Evolutionary conservation across 2,797 vertebrate species (phyloP), one percentile per base, ranked within the genome.

Genomic region (Sardinella longiceps): DNA sequence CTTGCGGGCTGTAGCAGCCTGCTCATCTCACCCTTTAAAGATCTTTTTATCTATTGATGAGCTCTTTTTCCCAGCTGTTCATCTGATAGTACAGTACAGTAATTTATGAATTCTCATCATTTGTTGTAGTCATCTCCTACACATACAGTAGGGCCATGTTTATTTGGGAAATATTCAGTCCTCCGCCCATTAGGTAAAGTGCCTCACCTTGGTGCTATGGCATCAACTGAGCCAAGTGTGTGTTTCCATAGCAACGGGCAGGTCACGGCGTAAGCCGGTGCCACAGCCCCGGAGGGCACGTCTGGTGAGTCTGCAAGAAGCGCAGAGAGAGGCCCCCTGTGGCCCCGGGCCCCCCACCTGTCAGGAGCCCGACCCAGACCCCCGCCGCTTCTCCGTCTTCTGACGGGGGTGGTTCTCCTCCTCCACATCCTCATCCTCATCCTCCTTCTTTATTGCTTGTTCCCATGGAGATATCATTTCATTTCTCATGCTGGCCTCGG

Each of bases 271-370:
- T 87, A 91, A 91, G 89, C 83, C 87, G 66, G 86, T 85, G 37
- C 86, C 53, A 66, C 83, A 84, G 77, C 90, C 85, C 11, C 80
- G 39, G 12, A 88, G 88, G 83, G 51, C 77, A 43, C 88, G 87
- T 15, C 88, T 93, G 87, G 86, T 93, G 87, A 92, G 91, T 82
- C 90, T 93, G 80, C 87, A 80, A 80, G 92, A 92, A 85, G 91
- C 90, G 3, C 86, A 84, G 33, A 87, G 81, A 20, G 85, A 89
- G 82, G 51, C 80, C 63, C 10, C 46, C 70, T 81, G 81, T 28
- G 56, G 33, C 43, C 50, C 53, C 5, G 43, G 3, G 39, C 30
- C 83, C 83, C 45, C 45, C n/a, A 51, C 46, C 20, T 23, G 81
- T 87, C 60, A 85, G 51, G 85, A 86, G 23, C 28, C 80, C 11